Base-by-base conservation (phyloP, 2,888 invertebrate species). In the Ormia ochracea region DNA sequence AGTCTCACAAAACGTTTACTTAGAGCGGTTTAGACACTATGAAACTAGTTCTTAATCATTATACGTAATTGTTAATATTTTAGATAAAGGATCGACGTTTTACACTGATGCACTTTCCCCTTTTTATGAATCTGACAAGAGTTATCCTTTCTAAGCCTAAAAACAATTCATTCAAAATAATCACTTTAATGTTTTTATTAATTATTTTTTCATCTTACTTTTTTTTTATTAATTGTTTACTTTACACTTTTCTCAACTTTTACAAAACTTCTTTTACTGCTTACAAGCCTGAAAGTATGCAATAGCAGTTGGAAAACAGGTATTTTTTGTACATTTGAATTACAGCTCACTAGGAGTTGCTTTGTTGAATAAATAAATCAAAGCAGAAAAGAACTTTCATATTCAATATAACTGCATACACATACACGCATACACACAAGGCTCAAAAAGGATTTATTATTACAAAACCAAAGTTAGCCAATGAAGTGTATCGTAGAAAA, bases 261-360 rank as follows among this genome's bases (percentile, higher is more conserved):
- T 36, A 19, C 14, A 28, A 54, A 68, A 56, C 21, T 21, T 17
- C 21, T 28, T 28, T 72, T 54, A 72, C 61, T 54, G 33, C 23
- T 63, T 63, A 52, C 26, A 54, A 72, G 54, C 52, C 52, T 31
- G 23, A 54, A 72, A 72, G 72, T 52, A 61, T 38, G 23, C 61
- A 10, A 43, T 41, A 17, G 54, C 63, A 33, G 23, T 23, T 33
- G 6, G 63, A 70, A 70, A 23, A 5, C 33, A 19, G 58, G 48
- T n/a, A n/a, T n/a, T n/a, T 23, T 43, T 56, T 19, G 3, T 12
- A n/a, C 33, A 12, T 61, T 28, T 36, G 12, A 38, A 23, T 58
- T 48, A 26, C 14, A 69, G 45, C 41, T 50, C 33, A 17, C 45
- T 70, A 38, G 36, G 14, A 31, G 38, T 50, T 33, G 3, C 3